phyloP scores from a whole-genome alignment of 2,797 vertebrate species.

The Myotis vivesi region DNA sequence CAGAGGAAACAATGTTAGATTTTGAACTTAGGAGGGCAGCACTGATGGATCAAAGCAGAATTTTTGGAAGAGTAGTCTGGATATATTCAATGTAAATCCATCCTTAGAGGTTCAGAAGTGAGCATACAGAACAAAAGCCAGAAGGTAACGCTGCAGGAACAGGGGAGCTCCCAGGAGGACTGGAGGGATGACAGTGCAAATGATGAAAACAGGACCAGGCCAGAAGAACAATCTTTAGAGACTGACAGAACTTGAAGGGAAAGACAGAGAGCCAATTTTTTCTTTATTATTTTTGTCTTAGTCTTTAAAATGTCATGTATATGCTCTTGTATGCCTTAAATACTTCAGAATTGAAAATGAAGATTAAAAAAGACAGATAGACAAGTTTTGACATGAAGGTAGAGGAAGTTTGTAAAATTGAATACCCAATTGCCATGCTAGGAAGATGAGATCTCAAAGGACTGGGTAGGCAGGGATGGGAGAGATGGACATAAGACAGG shows the following conservation, averaged over 20 bases:
- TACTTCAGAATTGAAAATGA: neutral
- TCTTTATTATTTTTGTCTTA: neutral
- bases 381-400: neutral
- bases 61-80: neutral
- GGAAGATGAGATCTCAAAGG: neutral
- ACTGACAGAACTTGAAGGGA: neutral
- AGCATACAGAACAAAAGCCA: neutral
- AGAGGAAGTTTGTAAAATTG: neutral
- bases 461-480: neutral
- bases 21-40: neutral
- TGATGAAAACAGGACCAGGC: neutral
- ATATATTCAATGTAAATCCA: neutral
- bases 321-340: neutral
- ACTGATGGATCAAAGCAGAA: neutral
- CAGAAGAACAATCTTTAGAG: neutral
- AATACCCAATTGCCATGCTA: neutral
- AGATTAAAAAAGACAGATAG: neutral
- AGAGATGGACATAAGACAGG: neutral
- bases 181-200: neutral
- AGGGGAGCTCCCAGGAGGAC: fast-evolving
- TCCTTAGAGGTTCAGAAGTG: neutral
- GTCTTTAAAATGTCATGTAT: neutral
- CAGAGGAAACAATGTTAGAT: neutral
- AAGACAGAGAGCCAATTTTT: neutral
- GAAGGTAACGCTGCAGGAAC: neutral